Conservation (phyloP, 2,888 invertebrate species). For the Alsophila aescularia region DNA sequence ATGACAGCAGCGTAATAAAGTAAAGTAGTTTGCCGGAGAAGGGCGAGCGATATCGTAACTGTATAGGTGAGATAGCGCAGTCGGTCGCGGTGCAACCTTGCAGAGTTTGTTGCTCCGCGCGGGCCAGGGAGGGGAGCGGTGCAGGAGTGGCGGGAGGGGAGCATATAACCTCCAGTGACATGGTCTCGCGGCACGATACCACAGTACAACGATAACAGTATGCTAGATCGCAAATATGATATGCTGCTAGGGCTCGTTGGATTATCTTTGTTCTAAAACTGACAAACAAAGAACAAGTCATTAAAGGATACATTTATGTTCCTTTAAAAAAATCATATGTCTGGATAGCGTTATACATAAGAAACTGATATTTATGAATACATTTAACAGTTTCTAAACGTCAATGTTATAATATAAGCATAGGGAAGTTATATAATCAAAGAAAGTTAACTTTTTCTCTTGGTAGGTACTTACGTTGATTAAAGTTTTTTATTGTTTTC, state of each 20-base stretch:
- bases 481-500: constrained; percentile 24
- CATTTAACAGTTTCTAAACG: neutral
- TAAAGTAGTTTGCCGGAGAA: constrained; percentile 77
- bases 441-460: constrained; percentile 24
- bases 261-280: constrained; percentile 5
- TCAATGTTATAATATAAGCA: constrained; percentile 3
- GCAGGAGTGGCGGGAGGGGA: constrained; percentile 39
- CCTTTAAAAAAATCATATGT: no score
- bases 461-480: constrained; percentile 10
- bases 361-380: no score
- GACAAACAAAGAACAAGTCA: neutral
- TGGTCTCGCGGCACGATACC: constrained; percentile 56
- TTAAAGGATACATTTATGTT: no score
- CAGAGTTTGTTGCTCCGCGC: constrained; percentile 80
- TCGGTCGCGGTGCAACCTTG: constrained; percentile 78
- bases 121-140: constrained; percentile 39
- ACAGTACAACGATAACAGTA: constrained; percentile 47
- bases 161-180: constrained; percentile 70
- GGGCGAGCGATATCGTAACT: constrained; percentile 78
- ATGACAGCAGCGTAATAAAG: constrained; percentile 74
- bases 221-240: constrained; percentile 18
- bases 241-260: neutral
- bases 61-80: constrained; percentile 62
- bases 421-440: constrained; percentile 20
- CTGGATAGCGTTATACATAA: no score